A percentile compares a stretch with the other conserved stretches of the same genome.
These are phyloP conservation scores for Eurytoma adleriae DNA, from an alignment of 2,888 invertebrate genomes.

Conservation along the genomic window DNA sequence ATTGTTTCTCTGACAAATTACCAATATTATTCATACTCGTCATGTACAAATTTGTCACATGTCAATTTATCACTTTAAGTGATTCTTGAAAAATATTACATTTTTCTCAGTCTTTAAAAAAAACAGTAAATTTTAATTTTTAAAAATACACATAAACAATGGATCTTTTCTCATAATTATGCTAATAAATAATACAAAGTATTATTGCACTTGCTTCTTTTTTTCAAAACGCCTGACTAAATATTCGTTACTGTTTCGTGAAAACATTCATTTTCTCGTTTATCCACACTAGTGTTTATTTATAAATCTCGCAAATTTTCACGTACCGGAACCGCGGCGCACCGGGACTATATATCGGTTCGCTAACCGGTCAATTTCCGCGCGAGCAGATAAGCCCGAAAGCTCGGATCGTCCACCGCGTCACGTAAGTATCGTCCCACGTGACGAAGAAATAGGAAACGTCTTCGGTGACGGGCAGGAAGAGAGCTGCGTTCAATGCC, in stretches of 20 bases:
- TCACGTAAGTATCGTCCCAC: not conserved
- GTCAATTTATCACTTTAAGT: not conserved
- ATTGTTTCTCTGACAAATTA: constrained; percentile 36
- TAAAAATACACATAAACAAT: too few species aligned
- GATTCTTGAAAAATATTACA: too few species aligned
- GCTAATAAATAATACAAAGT: too few species aligned
- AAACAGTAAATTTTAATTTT: too few species aligned
- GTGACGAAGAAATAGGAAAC: constrained; percentile 13
- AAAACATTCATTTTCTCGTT: too few species aligned
- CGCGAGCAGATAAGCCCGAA: constrained; percentile 17
- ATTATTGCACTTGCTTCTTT: too few species aligned
- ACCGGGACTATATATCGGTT: constrained; percentile 1
- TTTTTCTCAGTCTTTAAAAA: too few species aligned
- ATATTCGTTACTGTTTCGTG: too few species aligned
- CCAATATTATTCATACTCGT: constrained; percentile 18
- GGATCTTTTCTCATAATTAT: too few species aligned
- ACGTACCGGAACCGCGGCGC: not conserved
- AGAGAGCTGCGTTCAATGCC: constrained; percentile 32
- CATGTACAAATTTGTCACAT: not conserved
- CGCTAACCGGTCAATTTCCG: constrained; percentile 25
- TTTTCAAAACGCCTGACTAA: too few species aligned
- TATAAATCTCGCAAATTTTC: too few species aligned
- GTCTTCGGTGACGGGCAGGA: not conserved
- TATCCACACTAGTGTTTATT: too few species aligned
- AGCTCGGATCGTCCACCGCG: not conserved